Base-by-base conservation (phyloP, 2,797 vertebrate genomes). In the Oreochromis mossambicus region DNA sequence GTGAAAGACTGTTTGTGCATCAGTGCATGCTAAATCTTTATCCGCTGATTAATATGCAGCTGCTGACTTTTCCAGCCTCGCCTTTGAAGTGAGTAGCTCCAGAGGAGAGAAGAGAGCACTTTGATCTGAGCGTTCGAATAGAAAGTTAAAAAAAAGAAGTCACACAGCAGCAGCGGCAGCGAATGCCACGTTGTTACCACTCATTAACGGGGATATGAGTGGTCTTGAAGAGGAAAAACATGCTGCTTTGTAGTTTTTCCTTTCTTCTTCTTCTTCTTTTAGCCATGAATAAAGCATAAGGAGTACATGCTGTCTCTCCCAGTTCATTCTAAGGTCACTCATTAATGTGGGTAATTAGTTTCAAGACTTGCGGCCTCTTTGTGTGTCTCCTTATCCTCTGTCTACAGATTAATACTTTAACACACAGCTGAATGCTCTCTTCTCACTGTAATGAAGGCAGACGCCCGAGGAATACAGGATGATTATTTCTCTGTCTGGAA, bases 11-110 rank as follows among this genome's bases (percentile, higher is more conserved):
- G 89, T 48, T 48, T 73, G 46, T 83, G 86, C 68, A 87, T 80
- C 79, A 79, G 77, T 81, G 86, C 80, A 89, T 88, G 70, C 70
- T 86, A 92, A 91, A 92, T 78, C 82, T 77, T 91, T 73, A 73
- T 48, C 68, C 15, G 55, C 86, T 88, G 66, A 92, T 93, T 91
- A 86, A 17, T 73, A 91, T 90, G 92, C 89, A 86, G 89, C 89
- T 88, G 84, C 87, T 87, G 91, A 91, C 88, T 92, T 92, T 86
- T 91, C 81, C 83, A 89, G 63, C 86, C 56, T 75, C 4, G 3
- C 24, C 88, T 91, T 93, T 93, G 91, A 94, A 90, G 92, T 85
- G 87, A 88, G 83, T 9, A 58, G 73, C 77, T 77, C 68, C 55
- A 82, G 88, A 86, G 78, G 86, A 87, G 78, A 73, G 78, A 77